These are phyloP conservation scores for Macquaria australasica DNA, from an alignment of 2,113 vertebrate species.

Conservation along the genomic window DNA sequence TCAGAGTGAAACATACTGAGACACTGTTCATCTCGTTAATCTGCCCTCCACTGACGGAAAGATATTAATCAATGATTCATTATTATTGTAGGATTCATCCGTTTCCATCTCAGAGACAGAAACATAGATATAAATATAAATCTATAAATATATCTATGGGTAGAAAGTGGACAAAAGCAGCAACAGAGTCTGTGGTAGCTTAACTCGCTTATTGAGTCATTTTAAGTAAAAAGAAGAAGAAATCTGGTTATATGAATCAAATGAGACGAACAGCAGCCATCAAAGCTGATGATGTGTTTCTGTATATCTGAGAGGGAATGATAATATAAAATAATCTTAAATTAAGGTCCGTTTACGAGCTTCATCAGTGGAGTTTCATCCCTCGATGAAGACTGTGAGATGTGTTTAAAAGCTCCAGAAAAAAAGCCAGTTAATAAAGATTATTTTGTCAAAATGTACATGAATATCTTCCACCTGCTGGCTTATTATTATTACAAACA, in stretches of 20 bases:
- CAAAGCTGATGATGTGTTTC: too few relatives aligned
- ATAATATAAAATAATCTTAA: too few relatives aligned
- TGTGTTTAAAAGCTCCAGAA: too few relatives aligned
- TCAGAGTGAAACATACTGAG: conserved; percentile 15
- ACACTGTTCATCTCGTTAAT: conserved; percentile 3
- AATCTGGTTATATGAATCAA: neutral
- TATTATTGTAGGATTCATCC: neutral
- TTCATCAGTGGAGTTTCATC: too few relatives aligned
- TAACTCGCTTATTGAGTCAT: neutral
- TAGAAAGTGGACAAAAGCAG: neutral
- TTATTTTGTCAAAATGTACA: too few relatives aligned
- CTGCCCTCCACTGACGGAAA: neutral
- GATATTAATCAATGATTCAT: neutral
- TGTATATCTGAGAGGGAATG: too few relatives aligned
- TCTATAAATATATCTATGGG: neutral
- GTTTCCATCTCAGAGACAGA: neutral
- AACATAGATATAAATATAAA: too few relatives aligned
- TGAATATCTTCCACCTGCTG: too few relatives aligned
- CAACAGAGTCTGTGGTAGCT: neutral
- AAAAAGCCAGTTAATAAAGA: too few relatives aligned
- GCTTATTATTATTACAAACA: too few relatives aligned
- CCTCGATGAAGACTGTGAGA: too few relatives aligned
- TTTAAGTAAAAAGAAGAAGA: neutral
- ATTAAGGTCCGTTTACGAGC: too few relatives aligned
- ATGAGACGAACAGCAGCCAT: neutral